Evolutionary conservation across 1,140 invertebrate species (phyloP).

Genomic region (Laupala kohalensis): DNA sequence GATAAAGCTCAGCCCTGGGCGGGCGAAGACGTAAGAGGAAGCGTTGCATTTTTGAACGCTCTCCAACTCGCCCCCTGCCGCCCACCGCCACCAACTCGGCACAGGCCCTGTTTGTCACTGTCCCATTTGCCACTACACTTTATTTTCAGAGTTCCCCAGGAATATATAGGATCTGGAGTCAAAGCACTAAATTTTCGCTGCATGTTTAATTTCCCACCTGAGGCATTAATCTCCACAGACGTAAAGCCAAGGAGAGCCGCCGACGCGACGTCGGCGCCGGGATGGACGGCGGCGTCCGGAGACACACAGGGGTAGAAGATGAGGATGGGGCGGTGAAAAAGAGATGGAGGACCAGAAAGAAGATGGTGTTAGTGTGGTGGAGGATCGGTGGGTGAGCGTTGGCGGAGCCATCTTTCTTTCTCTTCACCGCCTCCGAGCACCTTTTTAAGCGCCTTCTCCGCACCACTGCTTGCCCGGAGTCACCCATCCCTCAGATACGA

Average conservation of each 20-base stretch:
- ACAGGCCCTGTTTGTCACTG: conserved; percentile 9
- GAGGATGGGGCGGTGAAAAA: neutral
- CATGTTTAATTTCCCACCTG: conserved; percentile 15
- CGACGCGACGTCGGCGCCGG: too few relatives aligned
- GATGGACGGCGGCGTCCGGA: too few relatives aligned
- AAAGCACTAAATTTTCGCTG: conserved; percentile 13
- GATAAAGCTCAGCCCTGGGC: neutral
- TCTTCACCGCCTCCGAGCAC: too few relatives aligned
- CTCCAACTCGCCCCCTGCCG: neutral
- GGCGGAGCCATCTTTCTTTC: neutral
- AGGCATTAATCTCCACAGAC: conserved; percentile 11
- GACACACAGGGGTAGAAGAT: too few relatives aligned
- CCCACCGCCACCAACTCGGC: too few relatives aligned
- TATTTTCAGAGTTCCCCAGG: conserved; percentile 9
- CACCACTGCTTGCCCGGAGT: too few relatives aligned
- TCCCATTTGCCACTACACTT: conserved; percentile 15
- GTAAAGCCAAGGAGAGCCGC: neutral
- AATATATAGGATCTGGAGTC: conserved; percentile 11
- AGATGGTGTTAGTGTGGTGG: too few relatives aligned
- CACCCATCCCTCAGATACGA: too few relatives aligned
- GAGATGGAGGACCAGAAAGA: too few relatives aligned
- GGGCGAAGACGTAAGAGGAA: neutral
- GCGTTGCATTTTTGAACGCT: neutral
- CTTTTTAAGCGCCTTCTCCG: neutral
- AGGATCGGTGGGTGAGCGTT: too few relatives aligned